Conservation (phyloP, 2,113 vertebrate species). For the Pseudopipra pipra region DNA sequence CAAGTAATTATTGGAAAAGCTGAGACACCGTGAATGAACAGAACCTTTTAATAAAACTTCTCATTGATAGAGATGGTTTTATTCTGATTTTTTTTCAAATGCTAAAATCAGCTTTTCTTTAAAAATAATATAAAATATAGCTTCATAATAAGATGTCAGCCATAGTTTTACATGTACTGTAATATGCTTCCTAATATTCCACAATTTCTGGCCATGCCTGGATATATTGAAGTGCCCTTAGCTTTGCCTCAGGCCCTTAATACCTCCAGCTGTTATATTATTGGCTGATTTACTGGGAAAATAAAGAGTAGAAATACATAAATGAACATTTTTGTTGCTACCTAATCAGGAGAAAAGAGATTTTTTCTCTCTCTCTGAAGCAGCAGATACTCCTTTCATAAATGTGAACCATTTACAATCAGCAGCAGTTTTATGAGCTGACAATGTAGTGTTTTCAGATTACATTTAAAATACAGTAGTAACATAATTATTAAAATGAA, state of each 20-base stretch:
- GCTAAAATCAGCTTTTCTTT: not conserved
- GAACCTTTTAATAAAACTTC: not conserved
- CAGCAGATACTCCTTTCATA: conserved; percentile 35
- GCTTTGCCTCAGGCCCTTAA: conserved; percentile 71
- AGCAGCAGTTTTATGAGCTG: conserved; percentile 34
- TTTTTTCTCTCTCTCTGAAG: conserved; percentile 41
- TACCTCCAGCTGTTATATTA: conserved; percentile 75
- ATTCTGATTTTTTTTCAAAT: not conserved
- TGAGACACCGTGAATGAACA: not conserved
- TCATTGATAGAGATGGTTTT: not conserved
- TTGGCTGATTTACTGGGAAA: conserved; percentile 72
- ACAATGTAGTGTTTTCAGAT: conserved; percentile 32
- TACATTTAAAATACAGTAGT: conserved; percentile 59
- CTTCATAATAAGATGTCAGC: conserved; percentile 37
- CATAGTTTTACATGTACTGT: conserved; percentile 40
- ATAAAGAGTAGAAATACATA: conserved; percentile 71
- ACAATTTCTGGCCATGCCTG: conserved; percentile 33
- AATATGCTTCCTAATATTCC: conserved; percentile 33
- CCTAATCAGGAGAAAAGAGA: conserved; percentile 70
- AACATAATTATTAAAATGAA: conserved; percentile 74
- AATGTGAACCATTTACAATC: conserved; percentile 5
- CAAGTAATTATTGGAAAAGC: conserved; percentile 3
- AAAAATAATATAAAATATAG: conserved; percentile 34
- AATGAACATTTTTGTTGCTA: conserved; percentile 72
- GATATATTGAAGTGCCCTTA: conserved; percentile 68